Base-by-base conservation (phyloP, 2,888 invertebrate species). In the Eutolmus rufibarbis region DNA sequence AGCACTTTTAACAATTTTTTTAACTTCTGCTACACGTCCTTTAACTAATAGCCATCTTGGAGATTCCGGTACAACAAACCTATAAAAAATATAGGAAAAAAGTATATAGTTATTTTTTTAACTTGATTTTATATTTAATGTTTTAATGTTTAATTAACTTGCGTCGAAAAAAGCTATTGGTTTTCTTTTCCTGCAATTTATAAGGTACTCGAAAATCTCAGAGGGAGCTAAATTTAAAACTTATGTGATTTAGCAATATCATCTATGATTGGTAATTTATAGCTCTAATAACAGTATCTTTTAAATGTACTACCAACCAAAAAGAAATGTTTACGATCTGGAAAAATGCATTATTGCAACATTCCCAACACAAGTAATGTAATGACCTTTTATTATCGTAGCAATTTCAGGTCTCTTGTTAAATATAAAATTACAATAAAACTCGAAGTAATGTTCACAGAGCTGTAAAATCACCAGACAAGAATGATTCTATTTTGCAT, bases 21-120 rank as follows among this genome's bases (percentile, higher is more conserved):
- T 94, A 0, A 96, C 95, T 92, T 96, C 95, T 88, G 95, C 94
- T n/a, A 94, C 94, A 89, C 94, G 94, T 34, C 96, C 96, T 93
- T 95, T 95, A 57, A 95, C 95, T 84, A 96, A 92, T 46, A 96
- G 92, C 96, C 96, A 96, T 90, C 96, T 93, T 0, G 96, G 96
- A 1, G 96, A 96, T 93, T 96, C 96, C n/a, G 96, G 96, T 87
- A 96, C 92, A 51, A 96, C 93, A 92, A 95, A 96, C 95, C 96
- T 96, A 91, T 87, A 89, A 23, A 23, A 74, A 57, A 66, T 31
- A 28, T 31, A 43, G 3, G 43, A 12, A 46, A 12, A 43, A 43
- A 7, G 34, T 34, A 7, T 7, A 34, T 34, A 34, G 34, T 34
- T 34, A 1, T 34, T 34, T 34, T 34, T 34, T 7, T 1, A 34